Evolutionary conservation across 2,797 vertebrate genomes (phyloP).

Genomic region (Sebastes itinus): DNA sequence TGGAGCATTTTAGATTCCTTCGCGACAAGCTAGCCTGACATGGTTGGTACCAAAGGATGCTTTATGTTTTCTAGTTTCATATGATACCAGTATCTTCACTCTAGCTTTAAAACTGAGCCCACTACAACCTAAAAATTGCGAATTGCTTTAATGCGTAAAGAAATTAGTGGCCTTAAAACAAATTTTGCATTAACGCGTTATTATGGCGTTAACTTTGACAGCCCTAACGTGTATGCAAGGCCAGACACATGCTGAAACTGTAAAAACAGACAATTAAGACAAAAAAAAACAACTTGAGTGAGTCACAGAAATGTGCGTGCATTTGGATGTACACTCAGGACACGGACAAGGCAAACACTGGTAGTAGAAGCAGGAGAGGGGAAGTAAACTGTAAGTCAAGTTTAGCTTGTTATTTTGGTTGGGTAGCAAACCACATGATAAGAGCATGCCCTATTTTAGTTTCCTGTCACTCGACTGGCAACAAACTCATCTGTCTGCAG

Average conservation of each 20-base stretch:
- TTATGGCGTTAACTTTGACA: no score
- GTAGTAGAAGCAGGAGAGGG: slow-evolving; percentile 33
- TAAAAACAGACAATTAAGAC: neutral
- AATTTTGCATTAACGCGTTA: no score
- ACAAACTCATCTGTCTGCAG: slow-evolving; percentile 2
- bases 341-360: slow-evolving; percentile 13
- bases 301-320: slow-evolving; percentile 32
- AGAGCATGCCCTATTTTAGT: slow-evolving; percentile 65
- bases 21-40: no score
- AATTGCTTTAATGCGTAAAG: no score
- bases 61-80: no score
- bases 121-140: no score
- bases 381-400: slow-evolving; percentile 47
- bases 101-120: no score
- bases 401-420: slow-evolving; percentile 68
- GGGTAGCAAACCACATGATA: slow-evolving; percentile 64
- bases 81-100: no score
- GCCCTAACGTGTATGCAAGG: neutral
- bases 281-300: slow-evolving; percentile 22
- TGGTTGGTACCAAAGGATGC: no score
- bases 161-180: no score
- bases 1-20: no score
- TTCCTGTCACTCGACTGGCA: slow-evolving; percentile 59
- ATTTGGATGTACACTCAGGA: slow-evolving; percentile 1
- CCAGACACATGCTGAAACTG: neutral